A percentile compares a stretch with the other conserved stretches of the same genome.
phyloP scores from a whole-genome alignment of 2,797 vertebrate genomes.

The Sebastes hubbsi region DNA sequence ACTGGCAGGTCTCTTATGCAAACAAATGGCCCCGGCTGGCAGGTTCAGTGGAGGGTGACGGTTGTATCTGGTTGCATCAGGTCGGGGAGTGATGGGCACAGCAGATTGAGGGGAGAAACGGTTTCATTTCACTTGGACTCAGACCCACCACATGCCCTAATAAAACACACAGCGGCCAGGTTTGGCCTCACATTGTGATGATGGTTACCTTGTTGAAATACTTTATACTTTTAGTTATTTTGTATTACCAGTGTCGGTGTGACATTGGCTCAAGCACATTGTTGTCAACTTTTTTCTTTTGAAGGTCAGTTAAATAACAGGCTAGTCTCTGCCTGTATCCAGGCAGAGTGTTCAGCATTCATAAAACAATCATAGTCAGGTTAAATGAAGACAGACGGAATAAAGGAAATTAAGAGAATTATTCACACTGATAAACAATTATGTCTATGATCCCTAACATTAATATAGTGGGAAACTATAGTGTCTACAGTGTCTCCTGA shows the following conservation, averaged over 20 bases:
- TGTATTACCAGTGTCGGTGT: neutral
- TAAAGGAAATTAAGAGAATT: slow-evolving; percentile 8
- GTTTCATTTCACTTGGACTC: slow-evolving; percentile 48
- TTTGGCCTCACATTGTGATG: neutral
- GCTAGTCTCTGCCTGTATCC: slow-evolving; percentile 44
- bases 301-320: slow-evolving; percentile 66
- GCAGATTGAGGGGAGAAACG: slow-evolving; percentile 42
- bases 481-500: neutral
- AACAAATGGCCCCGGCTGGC: slow-evolving; percentile 73
- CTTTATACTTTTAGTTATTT: slow-evolving; percentile 14
- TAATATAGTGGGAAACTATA: neutral
- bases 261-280: slow-evolving; percentile 2
- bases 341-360: slow-evolving; percentile 49
- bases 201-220: slow-evolving; percentile 11
- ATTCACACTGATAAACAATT: neutral
- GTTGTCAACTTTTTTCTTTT: slow-evolving; percentile 14
- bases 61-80: slow-evolving; percentile 67
- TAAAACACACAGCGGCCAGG: neutral
- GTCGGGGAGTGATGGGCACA: slow-evolving; percentile 38
- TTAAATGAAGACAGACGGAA: slow-evolving; percentile 27
- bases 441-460: neutral
- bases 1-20: slow-evolving; percentile 73
- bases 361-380: slow-evolving; percentile 28
- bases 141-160: slow-evolving; percentile 10
- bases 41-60: slow-evolving; percentile 71